These are phyloP conservation scores for Dasysyrphus albostriatus DNA, from an alignment of 2,888 invertebrate genomes.

Conservation along the genomic window DNA sequence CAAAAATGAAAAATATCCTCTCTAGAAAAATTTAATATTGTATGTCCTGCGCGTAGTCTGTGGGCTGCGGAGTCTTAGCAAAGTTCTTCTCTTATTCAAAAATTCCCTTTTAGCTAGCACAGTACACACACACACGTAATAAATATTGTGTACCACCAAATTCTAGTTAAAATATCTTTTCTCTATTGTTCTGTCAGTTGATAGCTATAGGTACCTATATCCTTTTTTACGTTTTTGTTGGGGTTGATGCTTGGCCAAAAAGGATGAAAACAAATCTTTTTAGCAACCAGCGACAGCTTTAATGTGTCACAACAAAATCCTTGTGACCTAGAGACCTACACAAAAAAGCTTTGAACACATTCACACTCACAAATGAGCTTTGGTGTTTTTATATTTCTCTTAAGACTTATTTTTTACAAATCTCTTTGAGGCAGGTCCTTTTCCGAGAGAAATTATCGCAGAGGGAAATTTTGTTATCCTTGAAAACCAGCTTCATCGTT, in stretches of 20 bases:
- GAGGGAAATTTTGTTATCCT: constrained; percentile 58
- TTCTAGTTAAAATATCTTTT: constrained; percentile 64
- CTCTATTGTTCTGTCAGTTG: constrained; percentile 21
- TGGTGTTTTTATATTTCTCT: too few relatives aligned
- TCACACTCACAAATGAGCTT: not conserved
- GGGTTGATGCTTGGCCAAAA: constrained; percentile 37
- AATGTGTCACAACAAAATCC: constrained; percentile 66
- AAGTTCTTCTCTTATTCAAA: constrained; percentile 46
- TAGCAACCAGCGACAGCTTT: constrained; percentile 48
- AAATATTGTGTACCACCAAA: constrained; percentile 17
- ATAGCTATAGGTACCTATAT: not conserved
- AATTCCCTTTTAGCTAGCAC: constrained; percentile 41
- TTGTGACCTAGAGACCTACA: constrained; percentile 73
- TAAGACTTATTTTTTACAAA: not conserved
- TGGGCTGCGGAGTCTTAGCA: not conserved
- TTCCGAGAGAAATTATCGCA: not conserved
- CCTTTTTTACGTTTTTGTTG: constrained; percentile 3
- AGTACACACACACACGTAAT: constrained; percentile 23
- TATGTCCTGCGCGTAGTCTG: constrained; percentile 41
- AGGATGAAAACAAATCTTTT: constrained; percentile 53
- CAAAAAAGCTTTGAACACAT: constrained; percentile 41
- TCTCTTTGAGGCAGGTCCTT: constrained; percentile 27
- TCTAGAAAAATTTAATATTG: constrained; percentile 12
- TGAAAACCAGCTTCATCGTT: constrained; percentile 40
- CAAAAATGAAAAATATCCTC: constrained; percentile 34